Evolutionary conservation across 1,140 invertebrate species (phyloP).

Genomic region (Drosophila bocqueti): DNA sequence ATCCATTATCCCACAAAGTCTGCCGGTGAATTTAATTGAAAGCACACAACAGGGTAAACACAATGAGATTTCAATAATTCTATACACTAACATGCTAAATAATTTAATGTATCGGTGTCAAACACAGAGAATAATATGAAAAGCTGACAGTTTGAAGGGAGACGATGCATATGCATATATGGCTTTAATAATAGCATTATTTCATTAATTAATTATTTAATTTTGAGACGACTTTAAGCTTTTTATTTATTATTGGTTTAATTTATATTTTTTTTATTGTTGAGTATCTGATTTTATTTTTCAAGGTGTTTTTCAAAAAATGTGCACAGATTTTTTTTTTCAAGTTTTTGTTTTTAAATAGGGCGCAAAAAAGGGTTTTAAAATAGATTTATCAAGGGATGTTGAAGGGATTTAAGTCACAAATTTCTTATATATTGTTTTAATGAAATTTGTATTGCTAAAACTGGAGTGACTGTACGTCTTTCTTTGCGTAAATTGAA

Average conservation of each 20-base stretch:
- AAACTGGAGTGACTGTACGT: no score
- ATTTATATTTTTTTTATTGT: no score
- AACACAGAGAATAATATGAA: slow-evolving; percentile 4
- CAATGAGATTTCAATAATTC: slow-evolving; percentile 1
- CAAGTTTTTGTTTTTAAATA: no score
- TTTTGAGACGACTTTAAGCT: neutral
- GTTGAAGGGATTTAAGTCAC: neutral
- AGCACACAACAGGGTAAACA: slow-evolving; percentile 1
- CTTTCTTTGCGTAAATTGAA: neutral
- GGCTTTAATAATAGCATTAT: neutral
- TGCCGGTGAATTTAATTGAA: slow-evolving; percentile 17
- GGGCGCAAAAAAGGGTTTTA: no score
- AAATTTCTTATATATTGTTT: neutral
- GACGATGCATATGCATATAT: neutral
- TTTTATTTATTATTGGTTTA: neutral
- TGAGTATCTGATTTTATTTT: neutral
- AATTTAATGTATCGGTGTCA: neutral
- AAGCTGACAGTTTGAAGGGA: neutral
- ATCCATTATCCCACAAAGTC: slow-evolving; percentile 1
- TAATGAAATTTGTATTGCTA: neutral
- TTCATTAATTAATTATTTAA: neutral
- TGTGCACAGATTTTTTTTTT: no score
- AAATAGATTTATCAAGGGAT: no score
- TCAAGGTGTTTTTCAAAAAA: no score
- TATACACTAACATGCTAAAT: slow-evolving; percentile 1